Percentiles rank a stretch among this genome's conserved stretches.
phyloP scores from a whole-genome alignment of 2,113 vertebrate genomes.

The Halichoeres trimaculatus region DNA sequence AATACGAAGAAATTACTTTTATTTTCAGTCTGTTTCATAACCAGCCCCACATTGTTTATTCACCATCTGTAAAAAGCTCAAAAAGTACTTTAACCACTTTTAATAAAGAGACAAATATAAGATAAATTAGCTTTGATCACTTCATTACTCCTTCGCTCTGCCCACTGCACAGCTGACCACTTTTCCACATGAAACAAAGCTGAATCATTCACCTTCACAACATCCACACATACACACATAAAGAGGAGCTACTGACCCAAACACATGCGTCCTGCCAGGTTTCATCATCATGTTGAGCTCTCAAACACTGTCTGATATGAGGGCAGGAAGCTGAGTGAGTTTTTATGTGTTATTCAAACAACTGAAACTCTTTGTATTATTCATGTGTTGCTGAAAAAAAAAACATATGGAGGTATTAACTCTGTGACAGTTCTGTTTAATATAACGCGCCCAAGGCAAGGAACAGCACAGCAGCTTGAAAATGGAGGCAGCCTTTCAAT shows the following conservation, averaged over 20 bases:
- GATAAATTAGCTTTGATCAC: too few species aligned
- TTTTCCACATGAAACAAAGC: background rate
- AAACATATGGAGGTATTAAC: conserved; percentile 66
- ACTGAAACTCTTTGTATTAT: conserved; percentile 70
- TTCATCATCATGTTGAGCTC: conserved; percentile 15
- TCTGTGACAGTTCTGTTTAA: conserved; percentile 63
- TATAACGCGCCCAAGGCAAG: conserved; percentile 51
- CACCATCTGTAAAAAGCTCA: too few species aligned
- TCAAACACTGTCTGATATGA: conserved; percentile 4
- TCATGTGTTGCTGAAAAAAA: conserved; percentile 59
- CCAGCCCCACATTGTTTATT: too few species aligned
- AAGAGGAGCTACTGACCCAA: conserved; percentile 25
- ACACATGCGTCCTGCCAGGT: conserved; percentile 28
- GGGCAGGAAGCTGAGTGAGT: conserved; percentile 19
- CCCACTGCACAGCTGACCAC: background rate
- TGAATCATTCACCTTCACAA: background rate
- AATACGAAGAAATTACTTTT: too few species aligned
- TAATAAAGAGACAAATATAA: too few species aligned
- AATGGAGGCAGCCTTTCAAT: conserved; percentile 40
- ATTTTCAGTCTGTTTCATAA: too few species aligned
- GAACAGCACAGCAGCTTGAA: conserved; percentile 48
- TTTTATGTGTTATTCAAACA: conserved; percentile 60
- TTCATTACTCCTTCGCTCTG: background rate
- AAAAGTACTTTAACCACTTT: background rate
- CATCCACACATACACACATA: background rate